A percentile compares a stretch with the other conserved stretches of the same genome.
Conservation (phyloP, 35 echinoderm and acorn worm genomes). For the Ophiothrix spiculata region DNA sequence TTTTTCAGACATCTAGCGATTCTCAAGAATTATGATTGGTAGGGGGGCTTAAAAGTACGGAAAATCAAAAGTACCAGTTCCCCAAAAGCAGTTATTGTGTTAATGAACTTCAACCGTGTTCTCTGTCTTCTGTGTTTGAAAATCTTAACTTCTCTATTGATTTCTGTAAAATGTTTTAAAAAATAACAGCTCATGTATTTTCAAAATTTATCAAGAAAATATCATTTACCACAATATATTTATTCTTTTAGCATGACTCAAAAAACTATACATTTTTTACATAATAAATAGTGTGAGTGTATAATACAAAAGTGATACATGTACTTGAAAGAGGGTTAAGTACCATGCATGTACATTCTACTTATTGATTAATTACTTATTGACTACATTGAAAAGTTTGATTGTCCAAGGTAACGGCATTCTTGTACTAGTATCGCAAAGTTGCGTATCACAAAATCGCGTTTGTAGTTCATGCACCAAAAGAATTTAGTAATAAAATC, state of each 20-base stretch:
- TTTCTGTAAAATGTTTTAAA: neutral
- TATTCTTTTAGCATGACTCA: neutral
- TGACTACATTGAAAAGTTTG: no score
- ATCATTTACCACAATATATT: neutral
- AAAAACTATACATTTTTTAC: neutral
- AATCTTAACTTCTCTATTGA: no score
- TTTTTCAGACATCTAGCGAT: no score
- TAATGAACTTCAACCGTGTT: no score
- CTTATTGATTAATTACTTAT: no score
- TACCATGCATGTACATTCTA: no score
- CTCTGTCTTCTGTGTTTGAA: no score
- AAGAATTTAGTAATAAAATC: neutral
- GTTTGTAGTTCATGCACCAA: slow-evolving; percentile 4
- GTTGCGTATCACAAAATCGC: neutral
- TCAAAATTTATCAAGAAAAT: neutral
- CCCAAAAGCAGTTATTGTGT: no score
- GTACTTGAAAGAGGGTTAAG: no score
- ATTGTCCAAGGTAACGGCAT: slow-evolving; percentile 14
- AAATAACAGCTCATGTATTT: neutral
- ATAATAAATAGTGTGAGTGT: neutral
- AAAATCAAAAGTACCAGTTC: no score
- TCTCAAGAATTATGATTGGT: no score
- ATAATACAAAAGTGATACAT: neutral
- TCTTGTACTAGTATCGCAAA: neutral
- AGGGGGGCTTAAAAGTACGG: no score